Conservation (phyloP, 2,888 invertebrate genomes). For the Chymomyza fuscimana region DNA sequence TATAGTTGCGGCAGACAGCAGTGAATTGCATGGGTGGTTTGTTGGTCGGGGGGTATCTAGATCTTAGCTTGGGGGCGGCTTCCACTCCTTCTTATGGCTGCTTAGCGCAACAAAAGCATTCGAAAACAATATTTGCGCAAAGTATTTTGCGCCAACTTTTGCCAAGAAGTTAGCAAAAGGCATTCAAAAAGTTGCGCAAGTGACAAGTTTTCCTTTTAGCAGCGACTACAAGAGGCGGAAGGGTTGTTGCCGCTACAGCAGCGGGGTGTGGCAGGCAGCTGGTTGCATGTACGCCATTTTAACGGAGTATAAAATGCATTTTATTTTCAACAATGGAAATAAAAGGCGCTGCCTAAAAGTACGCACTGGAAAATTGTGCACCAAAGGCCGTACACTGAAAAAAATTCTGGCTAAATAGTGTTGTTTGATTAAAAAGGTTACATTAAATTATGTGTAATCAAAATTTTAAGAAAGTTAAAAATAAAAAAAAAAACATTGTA, state of each 20-base stretch:
- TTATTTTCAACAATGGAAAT: conserved; percentile 3
- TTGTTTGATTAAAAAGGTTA: too few relatives aligned
- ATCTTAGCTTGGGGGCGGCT: conserved; percentile 3
- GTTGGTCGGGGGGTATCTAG: not conserved
- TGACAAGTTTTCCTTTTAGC: conserved; percentile 54
- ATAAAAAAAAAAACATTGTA: too few relatives aligned
- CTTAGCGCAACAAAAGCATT: conserved; percentile 68
- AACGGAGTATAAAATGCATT: conserved; percentile 4
- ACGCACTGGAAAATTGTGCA: conserved; percentile 30
- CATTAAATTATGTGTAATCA: too few relatives aligned
- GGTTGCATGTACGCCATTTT: conserved; percentile 17
- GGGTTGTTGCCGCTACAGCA: not conserved
- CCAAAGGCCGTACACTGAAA: conserved; percentile 5
- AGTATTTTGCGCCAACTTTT: conserved; percentile 70
- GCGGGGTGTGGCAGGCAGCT: not conserved
- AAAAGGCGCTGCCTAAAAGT: conserved; percentile 38
- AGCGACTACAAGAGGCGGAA: not conserved
- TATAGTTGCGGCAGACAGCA: not conserved
- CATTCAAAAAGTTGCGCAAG: conserved; percentile 64
- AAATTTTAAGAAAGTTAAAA: too few relatives aligned
- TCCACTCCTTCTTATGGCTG: conserved; percentile 34
- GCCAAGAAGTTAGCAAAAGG: conserved; percentile 68
- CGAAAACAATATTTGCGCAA: conserved; percentile 71
- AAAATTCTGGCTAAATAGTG: not conserved
- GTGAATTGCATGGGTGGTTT: not conserved